Percentiles rank a stretch among this genome's conserved stretches.
phyloP scores from a whole-genome alignment of 2,797 vertebrate genomes.

The Tokudaia muenninki region DNA sequence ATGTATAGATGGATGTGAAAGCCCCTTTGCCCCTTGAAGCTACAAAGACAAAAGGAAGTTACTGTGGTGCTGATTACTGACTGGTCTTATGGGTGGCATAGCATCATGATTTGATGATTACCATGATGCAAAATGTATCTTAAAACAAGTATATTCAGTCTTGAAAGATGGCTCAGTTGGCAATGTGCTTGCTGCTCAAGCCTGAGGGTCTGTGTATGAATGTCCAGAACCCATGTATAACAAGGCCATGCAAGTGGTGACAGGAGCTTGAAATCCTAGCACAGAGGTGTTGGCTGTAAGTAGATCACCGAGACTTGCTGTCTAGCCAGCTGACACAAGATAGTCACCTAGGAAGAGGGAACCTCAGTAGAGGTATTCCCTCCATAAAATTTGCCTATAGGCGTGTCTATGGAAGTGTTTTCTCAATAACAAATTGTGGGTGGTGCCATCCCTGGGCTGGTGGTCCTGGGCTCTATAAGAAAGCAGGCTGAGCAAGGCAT shows the following conservation, averaged over 20 bases:
- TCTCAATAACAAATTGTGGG: background rate
- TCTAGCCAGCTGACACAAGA: background rate
- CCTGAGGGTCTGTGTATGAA: background rate
- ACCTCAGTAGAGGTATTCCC: no score
- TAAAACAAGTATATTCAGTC: background rate
- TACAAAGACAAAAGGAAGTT: background rate
- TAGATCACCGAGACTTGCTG: no score
- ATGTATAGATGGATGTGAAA: background rate
- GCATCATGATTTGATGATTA: background rate
- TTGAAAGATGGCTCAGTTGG: background rate
- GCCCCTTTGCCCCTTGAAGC: background rate
- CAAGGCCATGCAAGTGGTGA: accelerated
- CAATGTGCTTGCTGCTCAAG: background rate
- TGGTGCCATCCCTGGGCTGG: background rate
- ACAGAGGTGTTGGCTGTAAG: background rate
- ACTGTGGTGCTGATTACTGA: background rate
- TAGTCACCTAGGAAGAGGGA: background rate
- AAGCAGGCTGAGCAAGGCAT: background rate
- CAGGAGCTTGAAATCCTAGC: background rate
- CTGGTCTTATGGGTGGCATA: no score
- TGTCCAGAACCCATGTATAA: background rate
- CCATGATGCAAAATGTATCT: background rate
- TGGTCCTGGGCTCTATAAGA: background rate
- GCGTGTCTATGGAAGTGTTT: background rate
- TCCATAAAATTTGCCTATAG: background rate